Percentiles rank a stretch among this genome's conserved stretches.
phyloP scores from a whole-genome alignment of 2,113 vertebrate genomes.

The Galemys pyrenaicus region DNA sequence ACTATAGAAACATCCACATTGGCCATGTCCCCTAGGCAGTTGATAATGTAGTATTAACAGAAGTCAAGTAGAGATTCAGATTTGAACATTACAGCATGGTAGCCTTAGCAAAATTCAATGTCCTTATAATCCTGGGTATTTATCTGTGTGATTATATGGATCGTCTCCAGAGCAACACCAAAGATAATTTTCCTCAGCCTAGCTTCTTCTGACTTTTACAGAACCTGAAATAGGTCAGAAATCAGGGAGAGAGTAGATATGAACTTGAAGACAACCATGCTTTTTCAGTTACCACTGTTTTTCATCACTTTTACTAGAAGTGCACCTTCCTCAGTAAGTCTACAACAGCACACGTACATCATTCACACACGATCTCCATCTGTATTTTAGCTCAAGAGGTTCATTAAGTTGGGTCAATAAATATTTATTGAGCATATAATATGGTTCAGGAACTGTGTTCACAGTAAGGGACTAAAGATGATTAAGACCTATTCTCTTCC shows the following conservation, averaged over 20 bases:
- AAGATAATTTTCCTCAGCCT: not conserved
- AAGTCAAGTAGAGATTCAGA: not conserved
- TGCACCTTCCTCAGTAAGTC: not conserved
- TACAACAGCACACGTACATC: not conserved
- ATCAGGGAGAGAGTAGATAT: not conserved
- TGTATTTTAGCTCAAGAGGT: not conserved
- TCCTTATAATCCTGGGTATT: not conserved
- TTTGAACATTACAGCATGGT: not conserved
- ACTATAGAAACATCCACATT: constrained; percentile 4
- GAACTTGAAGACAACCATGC: not conserved
- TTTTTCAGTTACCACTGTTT: not conserved
- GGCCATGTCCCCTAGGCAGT: not conserved
- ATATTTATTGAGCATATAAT: constrained; percentile 29
- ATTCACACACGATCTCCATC: not conserved
- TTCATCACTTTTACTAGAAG: not conserved
- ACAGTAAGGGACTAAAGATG: constrained; percentile 21
- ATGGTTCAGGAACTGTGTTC: constrained; percentile 18
- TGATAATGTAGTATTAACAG: not conserved
- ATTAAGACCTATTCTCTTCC: not conserved
- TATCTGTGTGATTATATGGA: not conserved
- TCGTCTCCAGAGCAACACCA: not conserved
- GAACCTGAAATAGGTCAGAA: not conserved
- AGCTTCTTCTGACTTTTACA: not conserved
- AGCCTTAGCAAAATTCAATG: not conserved
- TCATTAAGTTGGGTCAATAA: constrained; percentile 13